Percentiles rank a stretch among this genome's conserved stretches.
phyloP scores from a whole-genome alignment of 2,888 invertebrate genomes.

The Argyresthia goedartella region DNA sequence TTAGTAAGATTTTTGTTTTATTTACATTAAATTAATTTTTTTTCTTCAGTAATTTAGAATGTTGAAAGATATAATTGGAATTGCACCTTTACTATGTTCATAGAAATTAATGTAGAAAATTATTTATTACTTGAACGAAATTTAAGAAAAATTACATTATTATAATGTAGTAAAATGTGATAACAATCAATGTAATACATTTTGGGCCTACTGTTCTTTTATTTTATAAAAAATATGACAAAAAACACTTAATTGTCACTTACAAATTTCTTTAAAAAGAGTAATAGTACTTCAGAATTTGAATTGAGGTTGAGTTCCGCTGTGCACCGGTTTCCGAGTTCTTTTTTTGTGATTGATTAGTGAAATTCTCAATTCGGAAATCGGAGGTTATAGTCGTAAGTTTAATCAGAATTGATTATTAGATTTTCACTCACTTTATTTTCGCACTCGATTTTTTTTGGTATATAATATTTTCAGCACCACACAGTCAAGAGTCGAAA shows the following conservation, averaged over 20 bases:
- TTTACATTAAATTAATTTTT: slow-evolving; percentile 1
- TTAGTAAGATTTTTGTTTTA: slow-evolving; percentile 21
- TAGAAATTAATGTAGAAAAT: slow-evolving; percentile 17
- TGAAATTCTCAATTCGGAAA: slow-evolving; percentile 8
- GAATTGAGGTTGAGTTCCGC: too few relatives aligned
- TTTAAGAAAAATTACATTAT: not conserved
- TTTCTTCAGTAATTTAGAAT: slow-evolving; percentile 11
- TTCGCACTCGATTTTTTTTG: not conserved
- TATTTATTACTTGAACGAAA: not conserved
- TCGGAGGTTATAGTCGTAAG: not conserved
- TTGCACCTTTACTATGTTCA: slow-evolving; percentile 32
- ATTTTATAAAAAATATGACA: slow-evolving; percentile 30
- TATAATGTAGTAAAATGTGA: not conserved
- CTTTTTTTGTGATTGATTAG: too few relatives aligned
- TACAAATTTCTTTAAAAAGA: too few relatives aligned
- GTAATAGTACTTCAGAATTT: too few relatives aligned
- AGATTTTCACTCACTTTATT: not conserved
- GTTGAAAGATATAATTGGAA: slow-evolving; percentile 20
- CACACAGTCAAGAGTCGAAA: not conserved
- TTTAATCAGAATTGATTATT: not conserved
- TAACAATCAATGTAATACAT: not conserved
- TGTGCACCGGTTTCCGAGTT: too few relatives aligned
- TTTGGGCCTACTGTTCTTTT: not conserved
- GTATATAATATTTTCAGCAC: not conserved
- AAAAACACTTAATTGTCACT: too few relatives aligned